These are phyloP conservation scores for Drosophila stalkeri DNA, from an alignment of 2,888 invertebrate genomes.

Conservation along the genomic window DNA sequence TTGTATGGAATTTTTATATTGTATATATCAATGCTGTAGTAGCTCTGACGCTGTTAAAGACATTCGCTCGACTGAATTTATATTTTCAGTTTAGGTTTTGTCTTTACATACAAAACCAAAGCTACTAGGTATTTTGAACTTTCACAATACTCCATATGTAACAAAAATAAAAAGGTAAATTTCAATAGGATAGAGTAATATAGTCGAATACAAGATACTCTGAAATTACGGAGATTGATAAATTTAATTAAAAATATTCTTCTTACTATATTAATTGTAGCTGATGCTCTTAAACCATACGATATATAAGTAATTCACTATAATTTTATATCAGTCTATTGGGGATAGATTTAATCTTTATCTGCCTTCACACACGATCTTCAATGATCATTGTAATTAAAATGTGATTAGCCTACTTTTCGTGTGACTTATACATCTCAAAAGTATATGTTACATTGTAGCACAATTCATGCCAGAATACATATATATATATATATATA, in stretches of 20 bases:
- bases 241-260: too few relatives aligned
- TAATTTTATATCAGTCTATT: too few relatives aligned
- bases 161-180: neutral
- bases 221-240: neutral
- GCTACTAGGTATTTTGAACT: slow-evolving; percentile 13
- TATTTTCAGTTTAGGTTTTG: neutral
- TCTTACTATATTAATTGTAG: too few relatives aligned
- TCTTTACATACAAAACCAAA: neutral
- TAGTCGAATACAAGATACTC: too few relatives aligned
- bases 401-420: neutral
- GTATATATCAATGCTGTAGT: neutral
- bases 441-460: neutral
- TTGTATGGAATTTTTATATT: slow-evolving; percentile 16
- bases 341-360: too few relatives aligned
- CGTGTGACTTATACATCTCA: neutral
- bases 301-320: too few relatives aligned
- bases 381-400: neutral
- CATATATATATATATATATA: neutral
- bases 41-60: slow-evolving; percentile 3
- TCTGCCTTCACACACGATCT: neutral
- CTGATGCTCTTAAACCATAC: too few relatives aligned
- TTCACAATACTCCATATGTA: neutral
- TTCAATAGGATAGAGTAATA: too few relatives aligned
- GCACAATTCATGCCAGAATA: neutral
- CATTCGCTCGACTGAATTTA: slow-evolving; percentile 6